Conservation (phyloP, 1,140 invertebrate species). For the Ooceraea biroi region DNA sequence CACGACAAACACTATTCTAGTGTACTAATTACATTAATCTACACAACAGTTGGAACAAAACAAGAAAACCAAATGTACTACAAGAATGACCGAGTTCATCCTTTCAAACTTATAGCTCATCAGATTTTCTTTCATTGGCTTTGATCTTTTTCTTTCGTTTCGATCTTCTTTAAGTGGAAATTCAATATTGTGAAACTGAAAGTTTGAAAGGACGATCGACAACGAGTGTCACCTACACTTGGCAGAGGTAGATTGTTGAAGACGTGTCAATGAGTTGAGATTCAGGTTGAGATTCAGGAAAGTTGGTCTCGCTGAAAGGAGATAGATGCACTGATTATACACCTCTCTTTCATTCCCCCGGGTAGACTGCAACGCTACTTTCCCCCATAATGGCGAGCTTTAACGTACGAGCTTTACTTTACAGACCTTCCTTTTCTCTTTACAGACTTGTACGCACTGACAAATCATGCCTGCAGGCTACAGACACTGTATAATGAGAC, state of each 20-base stretch:
- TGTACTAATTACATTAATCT: conserved; percentile 4
- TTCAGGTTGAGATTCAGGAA: conserved; percentile 98
- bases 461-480: conserved; percentile 69
- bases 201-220: conserved; percentile 77
- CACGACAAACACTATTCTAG: conserved; percentile 4
- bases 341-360: conserved; percentile 55
- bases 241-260: conserved; percentile 91
- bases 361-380: conserved; percentile 69
- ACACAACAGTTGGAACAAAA: conserved; percentile 21
- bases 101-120: conserved; percentile 65
- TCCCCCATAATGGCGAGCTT: conserved; percentile 68
- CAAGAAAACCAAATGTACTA: conserved; percentile 48
- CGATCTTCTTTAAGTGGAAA: too few species aligned
- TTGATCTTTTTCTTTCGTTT: background rate
- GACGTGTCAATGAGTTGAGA: conserved; percentile 94
- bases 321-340: conserved; percentile 81
- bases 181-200: background rate
- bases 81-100: conserved; percentile 62
- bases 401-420: conserved; percentile 64
- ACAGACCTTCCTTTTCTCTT: conserved; percentile 45
- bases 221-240: conserved; percentile 86
- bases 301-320: conserved; percentile 97
- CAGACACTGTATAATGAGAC: conserved; percentile 62
- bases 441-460: conserved; percentile 64
- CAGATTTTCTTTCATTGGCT: background rate